These are phyloP conservation scores for Rissa tridactyla DNA, from an alignment of 2,113 vertebrate genomes.

Conservation along the genomic window DNA sequence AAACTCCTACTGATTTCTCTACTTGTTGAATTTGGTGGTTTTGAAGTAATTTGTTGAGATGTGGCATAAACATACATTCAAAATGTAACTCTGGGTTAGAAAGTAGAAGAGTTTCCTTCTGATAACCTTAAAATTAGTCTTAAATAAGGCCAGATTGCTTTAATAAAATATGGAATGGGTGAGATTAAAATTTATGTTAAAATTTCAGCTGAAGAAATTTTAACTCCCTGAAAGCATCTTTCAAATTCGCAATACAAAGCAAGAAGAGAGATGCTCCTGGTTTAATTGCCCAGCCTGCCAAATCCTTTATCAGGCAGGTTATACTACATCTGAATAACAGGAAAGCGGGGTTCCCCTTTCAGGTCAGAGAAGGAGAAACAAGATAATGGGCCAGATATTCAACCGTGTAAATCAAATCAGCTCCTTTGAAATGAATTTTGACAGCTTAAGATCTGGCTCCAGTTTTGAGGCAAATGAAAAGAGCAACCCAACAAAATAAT, in stretches of 20 bases:
- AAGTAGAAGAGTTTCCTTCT: not conserved
- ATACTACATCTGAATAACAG: not conserved
- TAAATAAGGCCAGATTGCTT: not conserved
- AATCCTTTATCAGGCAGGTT: too few species aligned
- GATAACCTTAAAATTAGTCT: not conserved
- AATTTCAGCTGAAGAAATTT: conserved; percentile 31
- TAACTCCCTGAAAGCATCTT: conserved; percentile 26
- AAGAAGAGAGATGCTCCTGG: not conserved
- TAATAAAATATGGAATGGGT: not conserved
- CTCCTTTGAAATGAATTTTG: not conserved
- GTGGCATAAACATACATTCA: not conserved
- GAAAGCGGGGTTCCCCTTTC: not conserved
- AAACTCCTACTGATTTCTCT: not conserved
- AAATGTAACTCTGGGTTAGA: not conserved
- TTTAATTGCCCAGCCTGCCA: too few species aligned
- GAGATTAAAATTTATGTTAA: not conserved
- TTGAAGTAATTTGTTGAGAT: not conserved
- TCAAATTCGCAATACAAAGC: not conserved
- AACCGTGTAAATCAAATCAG: not conserved
- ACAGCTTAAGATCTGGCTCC: not conserved
- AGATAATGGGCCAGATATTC: not conserved
- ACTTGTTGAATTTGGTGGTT: not conserved
- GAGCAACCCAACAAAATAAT: not conserved
- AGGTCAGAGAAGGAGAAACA: not conserved
- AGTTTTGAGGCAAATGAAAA: not conserved